Conservation (phyloP, 2,888 invertebrate genomes). For the Gortyna flavago region DNA sequence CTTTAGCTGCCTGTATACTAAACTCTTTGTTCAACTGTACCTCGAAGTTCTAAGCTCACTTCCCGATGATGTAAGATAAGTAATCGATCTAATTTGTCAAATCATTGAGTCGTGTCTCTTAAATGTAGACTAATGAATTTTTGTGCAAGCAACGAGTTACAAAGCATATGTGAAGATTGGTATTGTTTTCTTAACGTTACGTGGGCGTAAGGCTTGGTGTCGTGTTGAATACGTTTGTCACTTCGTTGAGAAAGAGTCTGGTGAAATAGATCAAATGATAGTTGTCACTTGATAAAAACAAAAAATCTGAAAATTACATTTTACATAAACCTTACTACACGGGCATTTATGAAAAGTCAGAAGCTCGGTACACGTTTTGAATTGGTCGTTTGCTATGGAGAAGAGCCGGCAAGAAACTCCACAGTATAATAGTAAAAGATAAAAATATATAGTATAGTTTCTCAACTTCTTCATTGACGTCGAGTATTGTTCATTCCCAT, state of each 20-base stretch:
- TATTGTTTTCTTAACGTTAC: conserved; percentile 44
- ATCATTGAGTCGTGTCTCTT: conserved; percentile 67
- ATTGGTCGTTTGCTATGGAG: background rate
- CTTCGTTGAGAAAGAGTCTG: conserved; percentile 54
- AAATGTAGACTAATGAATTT: conserved; percentile 65
- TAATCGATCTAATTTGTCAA: conserved; percentile 75
- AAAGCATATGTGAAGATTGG: conserved; percentile 45
- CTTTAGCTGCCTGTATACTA: background rate
- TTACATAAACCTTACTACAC: background rate
- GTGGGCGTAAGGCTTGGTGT: conserved; percentile 35
- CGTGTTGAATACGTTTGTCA: conserved; percentile 40
- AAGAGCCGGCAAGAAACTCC: background rate
- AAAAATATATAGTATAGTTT: background rate
- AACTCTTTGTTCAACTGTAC: conserved; percentile 21
- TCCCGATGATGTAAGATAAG: conserved; percentile 71
- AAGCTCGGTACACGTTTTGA: background rate
- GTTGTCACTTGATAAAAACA: background rate
- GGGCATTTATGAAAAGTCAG: background rate
- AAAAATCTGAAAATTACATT: background rate
- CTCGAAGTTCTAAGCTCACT: conserved; percentile 54
- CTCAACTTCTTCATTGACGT: background rate
- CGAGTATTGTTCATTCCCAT: background rate
- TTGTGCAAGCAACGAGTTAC: conserved; percentile 56
- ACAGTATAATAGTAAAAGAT: background rate
- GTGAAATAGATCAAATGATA: conserved; percentile 34